Evolutionary conservation across 2,888 invertebrate species (phyloP).

Genomic region (Drosophila cognata): DNA sequence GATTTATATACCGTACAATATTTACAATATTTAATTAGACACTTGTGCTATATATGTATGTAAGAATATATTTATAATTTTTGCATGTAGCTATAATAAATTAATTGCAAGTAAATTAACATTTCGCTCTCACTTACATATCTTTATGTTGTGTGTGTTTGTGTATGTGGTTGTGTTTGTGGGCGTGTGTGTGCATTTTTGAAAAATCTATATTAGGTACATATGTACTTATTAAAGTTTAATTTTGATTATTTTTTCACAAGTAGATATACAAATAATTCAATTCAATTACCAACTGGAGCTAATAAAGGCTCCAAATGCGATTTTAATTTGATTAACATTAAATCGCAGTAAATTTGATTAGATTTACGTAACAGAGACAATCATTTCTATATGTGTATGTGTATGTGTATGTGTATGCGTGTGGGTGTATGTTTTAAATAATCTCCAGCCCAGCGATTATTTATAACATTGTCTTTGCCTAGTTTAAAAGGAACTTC

Average conservation of each 20-base stretch:
- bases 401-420: slow-evolving; percentile 18
- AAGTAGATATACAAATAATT: slow-evolving; percentile 71
- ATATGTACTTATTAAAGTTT: slow-evolving; percentile 35
- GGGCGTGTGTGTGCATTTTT: slow-evolving; percentile 7
- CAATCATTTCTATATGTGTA: slow-evolving; percentile 15
- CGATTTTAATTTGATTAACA: slow-evolving; percentile 36
- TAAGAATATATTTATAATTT: slow-evolving; percentile 28
- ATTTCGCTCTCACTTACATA: slow-evolving; percentile 27
- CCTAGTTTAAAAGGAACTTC: slow-evolving; percentile 73
- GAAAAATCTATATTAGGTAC: slow-evolving; percentile 38
- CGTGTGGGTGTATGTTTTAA: slow-evolving; percentile 47
- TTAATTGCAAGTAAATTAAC: slow-evolving; percentile 58
- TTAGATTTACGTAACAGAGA: slow-evolving; percentile 32
- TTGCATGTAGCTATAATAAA: slow-evolving; percentile 38
- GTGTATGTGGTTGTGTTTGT: background rate
- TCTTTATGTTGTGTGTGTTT: slow-evolving; percentile 1
- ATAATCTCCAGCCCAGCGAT: slow-evolving; percentile 78
- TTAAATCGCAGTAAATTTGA: slow-evolving; percentile 34
- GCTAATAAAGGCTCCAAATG: slow-evolving; percentile 30
- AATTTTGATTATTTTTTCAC: slow-evolving; percentile 65
- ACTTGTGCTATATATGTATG: slow-evolving; percentile 57
- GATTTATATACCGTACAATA: slow-evolving; percentile 65
- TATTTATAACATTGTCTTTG: slow-evolving; percentile 68
- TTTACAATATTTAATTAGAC: slow-evolving; percentile 72
- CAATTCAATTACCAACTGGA: slow-evolving; percentile 33